These are phyloP conservation scores for Rhinolophus ferrumequinum DNA, from an alignment of 2,113 vertebrate species.

Conservation along the genomic window DNA sequence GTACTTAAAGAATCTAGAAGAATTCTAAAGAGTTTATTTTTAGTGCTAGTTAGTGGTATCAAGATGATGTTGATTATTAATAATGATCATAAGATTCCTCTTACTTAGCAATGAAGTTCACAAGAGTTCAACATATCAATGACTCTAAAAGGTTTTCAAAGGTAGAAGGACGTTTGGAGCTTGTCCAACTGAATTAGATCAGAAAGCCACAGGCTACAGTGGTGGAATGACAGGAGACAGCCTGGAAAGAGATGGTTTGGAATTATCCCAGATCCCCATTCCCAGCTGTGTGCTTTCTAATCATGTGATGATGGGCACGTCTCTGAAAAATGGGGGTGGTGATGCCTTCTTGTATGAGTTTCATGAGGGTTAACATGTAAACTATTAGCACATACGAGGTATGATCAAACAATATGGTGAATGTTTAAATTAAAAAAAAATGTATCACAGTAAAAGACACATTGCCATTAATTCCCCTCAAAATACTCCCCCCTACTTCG, in stretches of 20 bases:
- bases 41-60: not conserved
- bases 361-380: no score
- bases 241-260: not conserved
- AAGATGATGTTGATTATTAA: not conserved
- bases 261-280: not conserved
- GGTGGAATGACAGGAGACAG: not conserved
- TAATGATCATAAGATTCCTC: not conserved
- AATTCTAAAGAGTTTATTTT: not conserved
- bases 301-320: not conserved
- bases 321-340: not conserved
- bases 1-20: not conserved
- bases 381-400: not conserved
- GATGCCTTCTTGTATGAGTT: not conserved
- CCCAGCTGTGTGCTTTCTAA: not conserved
- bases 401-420: no score
- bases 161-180: not conserved
- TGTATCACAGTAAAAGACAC: no score
- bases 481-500: no score
- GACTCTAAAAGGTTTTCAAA: not conserved
- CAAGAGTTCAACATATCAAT: not conserved
- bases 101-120: not conserved
- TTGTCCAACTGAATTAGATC: not conserved
- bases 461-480: no score
- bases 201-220: not conserved
- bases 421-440: no score